Base-by-base conservation (phyloP, 2,888 invertebrate genomes). In the Myopa tessellatipennis region DNA sequence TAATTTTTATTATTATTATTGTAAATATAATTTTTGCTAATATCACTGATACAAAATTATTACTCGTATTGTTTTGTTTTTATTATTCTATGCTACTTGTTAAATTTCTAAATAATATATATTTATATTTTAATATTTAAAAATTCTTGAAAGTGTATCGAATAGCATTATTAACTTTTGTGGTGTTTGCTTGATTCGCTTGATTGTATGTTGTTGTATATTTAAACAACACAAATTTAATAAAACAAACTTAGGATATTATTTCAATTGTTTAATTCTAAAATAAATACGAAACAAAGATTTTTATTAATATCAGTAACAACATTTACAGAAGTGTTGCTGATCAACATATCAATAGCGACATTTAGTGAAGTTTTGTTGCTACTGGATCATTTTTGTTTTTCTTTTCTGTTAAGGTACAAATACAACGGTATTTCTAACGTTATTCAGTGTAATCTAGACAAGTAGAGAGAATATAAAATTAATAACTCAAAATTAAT, bases 21-120 rank as follows among this genome's bases (percentile, higher is more conserved):
- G 75, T 75, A 75, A 75, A 75, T 75, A 75, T 75, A 75, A 75
- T 75, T 75, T 68, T 68, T 75, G 75, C 75, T 75, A 75, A 75
- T 75, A 75, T 75, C 75, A 75, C 75, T 69, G 69, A 69, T 75
- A 75, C 60, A 68, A 75, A 75, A 75, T 75, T 60, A 60, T 55
- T 70, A 70, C 36, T 70, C 52, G 12, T 26, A 36, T 5, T 40
- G 50, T 50, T 69, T 50, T 69, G 10, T 69, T 52, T 74, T 10
- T 52, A 34, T 36, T 65, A 63, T 26, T 36, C 74, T 65, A 74
- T 36, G 18, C 63, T 65, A 52, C 18, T 50, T 72, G 18, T 50
- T 55, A 4, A 26, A 34, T 34, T 14, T 4, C 34, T 63, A 63
- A 6, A 26, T 26, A 38, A 40, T 61, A 63, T 58, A 10, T 36